Conservation (phyloP, 2,797 vertebrate species). For the Platalea minor region DNA sequence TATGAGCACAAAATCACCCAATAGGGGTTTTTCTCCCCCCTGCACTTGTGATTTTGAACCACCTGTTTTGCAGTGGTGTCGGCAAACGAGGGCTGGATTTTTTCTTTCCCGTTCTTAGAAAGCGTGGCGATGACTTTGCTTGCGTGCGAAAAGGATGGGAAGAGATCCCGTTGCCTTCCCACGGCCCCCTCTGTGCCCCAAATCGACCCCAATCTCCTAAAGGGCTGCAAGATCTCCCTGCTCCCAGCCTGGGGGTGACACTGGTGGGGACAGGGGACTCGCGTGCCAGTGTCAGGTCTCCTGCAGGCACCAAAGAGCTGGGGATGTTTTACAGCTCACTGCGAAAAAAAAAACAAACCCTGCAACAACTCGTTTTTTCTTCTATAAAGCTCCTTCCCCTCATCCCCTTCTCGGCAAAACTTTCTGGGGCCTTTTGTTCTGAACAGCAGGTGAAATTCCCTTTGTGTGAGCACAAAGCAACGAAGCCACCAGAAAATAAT, state of each 20-base stretch:
- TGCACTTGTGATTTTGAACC: constrained; percentile 20
- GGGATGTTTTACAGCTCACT: not conserved
- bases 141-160: not conserved
- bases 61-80: constrained; percentile 54
- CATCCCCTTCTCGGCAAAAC: not conserved
- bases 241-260: not conserved
- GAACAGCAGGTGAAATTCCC: constrained; percentile 54
- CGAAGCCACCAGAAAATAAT: not conserved
- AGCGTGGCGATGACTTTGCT: not conserved
- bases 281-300: accelerated
- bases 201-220: accelerated
- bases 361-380: not conserved
- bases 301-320: not conserved
- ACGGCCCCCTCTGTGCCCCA: not conserved
- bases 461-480: constrained; percentile 10
- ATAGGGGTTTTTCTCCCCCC: not conserved
- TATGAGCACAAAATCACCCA: not conserved
- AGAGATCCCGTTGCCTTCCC: accelerated
- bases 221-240: not conserved
- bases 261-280: not conserved
- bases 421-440: constrained; percentile 50
- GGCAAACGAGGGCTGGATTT: not conserved
- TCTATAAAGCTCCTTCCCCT: not conserved
- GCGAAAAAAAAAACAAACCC: not conserved
- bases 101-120: constrained; percentile 62